Conservation (phyloP, 2,797 vertebrate genomes). For the Catamblyrhynchus diadema region DNA sequence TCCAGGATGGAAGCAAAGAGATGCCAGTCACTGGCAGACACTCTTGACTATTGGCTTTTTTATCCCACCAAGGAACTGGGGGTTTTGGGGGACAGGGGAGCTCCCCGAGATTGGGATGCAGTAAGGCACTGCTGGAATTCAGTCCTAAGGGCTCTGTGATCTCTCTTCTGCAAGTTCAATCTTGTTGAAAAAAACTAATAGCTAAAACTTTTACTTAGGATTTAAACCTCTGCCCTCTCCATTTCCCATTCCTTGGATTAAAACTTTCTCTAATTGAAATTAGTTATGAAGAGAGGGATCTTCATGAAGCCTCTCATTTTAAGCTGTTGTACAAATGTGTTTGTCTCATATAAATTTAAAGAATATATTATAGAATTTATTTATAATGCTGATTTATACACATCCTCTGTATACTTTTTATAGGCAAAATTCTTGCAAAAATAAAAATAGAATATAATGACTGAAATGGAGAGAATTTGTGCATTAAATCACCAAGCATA, state of each 20-base stretch:
- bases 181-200: not conserved
- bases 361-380: too few relatives aligned
- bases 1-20: not conserved
- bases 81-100: rapidly evolving
- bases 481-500: not conserved
- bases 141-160: not conserved
- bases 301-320: not conserved
- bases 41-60: not conserved
- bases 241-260: not conserved
- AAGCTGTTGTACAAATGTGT: not conserved
- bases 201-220: not conserved
- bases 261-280: not conserved
- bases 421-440: not conserved
- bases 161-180: not conserved
- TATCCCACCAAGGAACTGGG: too few relatives aligned
- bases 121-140: not conserved
- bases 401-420: not conserved
- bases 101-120: not conserved
- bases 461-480: not conserved
- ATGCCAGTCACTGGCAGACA: not conserved
- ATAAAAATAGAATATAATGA: not conserved
- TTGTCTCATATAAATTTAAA: not conserved
- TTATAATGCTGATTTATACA: not conserved
- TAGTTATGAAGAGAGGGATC: not conserved
- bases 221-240: not conserved